Evolutionary conservation across 2,888 invertebrate genomes (phyloP), one percentile per base, ranked within the genome.

Genomic region (Acanthopleura granulata): DNA sequence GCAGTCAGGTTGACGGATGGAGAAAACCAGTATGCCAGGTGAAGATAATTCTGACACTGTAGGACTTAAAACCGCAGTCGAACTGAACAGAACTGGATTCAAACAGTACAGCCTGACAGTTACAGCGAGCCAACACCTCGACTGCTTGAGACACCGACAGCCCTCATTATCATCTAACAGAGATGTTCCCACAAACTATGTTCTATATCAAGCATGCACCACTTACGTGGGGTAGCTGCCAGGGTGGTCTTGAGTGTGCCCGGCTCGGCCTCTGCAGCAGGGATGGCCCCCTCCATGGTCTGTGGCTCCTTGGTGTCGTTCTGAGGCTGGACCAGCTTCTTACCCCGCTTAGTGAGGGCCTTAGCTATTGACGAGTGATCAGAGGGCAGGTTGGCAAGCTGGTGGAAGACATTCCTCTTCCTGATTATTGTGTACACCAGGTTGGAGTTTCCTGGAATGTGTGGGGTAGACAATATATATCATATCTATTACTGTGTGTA

Each of bases 371-470:
- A 95, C 40, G 94, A 92, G 91, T 95, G 95, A 91, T 99, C 99
- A 77, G 96, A 95, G 12, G 98, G 97, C 82, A 99, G 91, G 92
- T 99, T 99, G n/a, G 98, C 97, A 86, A 99, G 92, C 79, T 95
- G 94, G 92, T 99, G 98, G 92, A 99, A 99, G 76, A 99, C 97
- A 90, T 96, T 96, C n/a, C 99, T 93, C 91, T 99, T 99, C 73
- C 99, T 94, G 86, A 99, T 99, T 81, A 99, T 98, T 0, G 99
- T 99, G 92, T 99, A 99, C 49, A 99, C 97, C 84, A 99, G 93
- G 92, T 98, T 99, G 0, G 98, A 96, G 91, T 99, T 99, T n/a
- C 96, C 96, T 95, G 82, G 49, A 85, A 79, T n/a, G n/a, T n/a
- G n/a, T n/a, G n/a, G n/a, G n/a, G n/a, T n/a, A n/a, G n/a, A n/a